Evolutionary conservation across 2,888 invertebrate genomes (phyloP).

Genomic region (Creontiades dilutus): DNA sequence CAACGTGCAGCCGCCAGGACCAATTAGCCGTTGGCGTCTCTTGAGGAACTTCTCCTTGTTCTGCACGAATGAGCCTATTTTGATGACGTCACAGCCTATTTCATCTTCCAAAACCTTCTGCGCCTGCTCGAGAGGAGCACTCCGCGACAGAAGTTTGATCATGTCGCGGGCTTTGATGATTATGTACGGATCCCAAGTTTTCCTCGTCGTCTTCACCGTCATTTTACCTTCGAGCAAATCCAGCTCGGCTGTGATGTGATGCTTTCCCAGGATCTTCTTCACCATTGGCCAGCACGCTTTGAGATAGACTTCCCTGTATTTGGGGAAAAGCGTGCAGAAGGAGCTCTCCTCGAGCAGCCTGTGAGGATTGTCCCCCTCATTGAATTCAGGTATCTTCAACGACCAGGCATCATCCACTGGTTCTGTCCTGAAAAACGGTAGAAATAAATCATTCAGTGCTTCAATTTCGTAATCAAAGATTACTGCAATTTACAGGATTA

Average conservation of each 20-base stretch:
- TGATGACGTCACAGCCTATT: constrained; percentile 95
- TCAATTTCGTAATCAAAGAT: too few relatives aligned
- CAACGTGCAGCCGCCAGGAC: constrained; percentile 98
- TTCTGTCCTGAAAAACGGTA: constrained; percentile 55
- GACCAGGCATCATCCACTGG: constrained; percentile 91
- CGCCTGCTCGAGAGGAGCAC: constrained; percentile 98
- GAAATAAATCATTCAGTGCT: too few relatives aligned
- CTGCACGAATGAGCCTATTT: constrained; percentile 93
- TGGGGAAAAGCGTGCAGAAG: constrained; percentile 97
- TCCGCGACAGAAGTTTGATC: constrained; percentile 95
- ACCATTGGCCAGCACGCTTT: constrained; percentile 97
- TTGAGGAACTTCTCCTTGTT: constrained; percentile 97
- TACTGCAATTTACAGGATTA: too few relatives aligned
- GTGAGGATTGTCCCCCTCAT: constrained; percentile 92
- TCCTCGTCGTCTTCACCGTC: constrained; percentile 94
- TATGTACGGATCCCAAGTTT: constrained; percentile 99
- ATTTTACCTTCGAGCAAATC: constrained; percentile 96
- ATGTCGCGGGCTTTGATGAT: constrained; percentile 96
- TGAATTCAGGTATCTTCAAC: constrained; percentile 92
- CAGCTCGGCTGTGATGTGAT: constrained; percentile 90
- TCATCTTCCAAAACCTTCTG: constrained; percentile 92
- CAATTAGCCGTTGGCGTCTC: constrained; percentile 94
- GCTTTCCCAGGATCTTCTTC: constrained; percentile 88
- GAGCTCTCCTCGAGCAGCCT: constrained; percentile 95
- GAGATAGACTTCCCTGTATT: constrained; percentile 97